These are phyloP conservation scores for Polymixis lichenea DNA, from an alignment of 2,888 invertebrate genomes.

Conservation along the genomic window DNA sequence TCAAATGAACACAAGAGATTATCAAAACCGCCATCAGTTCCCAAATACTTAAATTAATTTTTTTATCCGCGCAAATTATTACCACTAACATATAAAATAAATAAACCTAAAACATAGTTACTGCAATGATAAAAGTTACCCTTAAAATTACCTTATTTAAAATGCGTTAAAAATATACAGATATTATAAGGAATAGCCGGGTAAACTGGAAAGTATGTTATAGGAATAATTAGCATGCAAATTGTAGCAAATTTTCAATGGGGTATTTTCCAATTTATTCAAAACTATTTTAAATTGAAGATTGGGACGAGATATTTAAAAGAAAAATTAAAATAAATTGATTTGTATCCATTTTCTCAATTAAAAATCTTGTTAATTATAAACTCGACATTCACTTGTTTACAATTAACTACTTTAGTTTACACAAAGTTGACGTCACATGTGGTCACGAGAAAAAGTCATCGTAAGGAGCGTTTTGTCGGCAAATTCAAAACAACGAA, in stretches of 20 bases:
- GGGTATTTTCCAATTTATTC: too few species aligned
- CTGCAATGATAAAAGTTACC: slow-evolving; percentile 16
- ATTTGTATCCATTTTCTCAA: too few species aligned
- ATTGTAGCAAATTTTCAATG: slow-evolving; percentile 32
- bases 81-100: slow-evolving; percentile 16
- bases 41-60: background rate
- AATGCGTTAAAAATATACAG: slow-evolving; percentile 44
- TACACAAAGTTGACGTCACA: too few species aligned
- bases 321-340: too few species aligned
- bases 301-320: too few species aligned
- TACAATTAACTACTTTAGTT: too few species aligned
- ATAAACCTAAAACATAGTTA: background rate
- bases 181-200: slow-evolving; percentile 35
- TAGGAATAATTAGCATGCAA: slow-evolving; percentile 37
- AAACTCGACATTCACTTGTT: too few species aligned
- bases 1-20: background rate
- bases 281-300: too few species aligned
- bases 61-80: slow-evolving; percentile 17
- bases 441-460: too few species aligned
- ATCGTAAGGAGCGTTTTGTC: too few species aligned
- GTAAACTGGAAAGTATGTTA: slow-evolving; percentile 42
- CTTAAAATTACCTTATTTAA: slow-evolving; percentile 50
- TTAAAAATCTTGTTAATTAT: too few species aligned
- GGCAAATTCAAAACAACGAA: too few species aligned
- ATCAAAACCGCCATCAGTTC: background rate